phyloP scores from a whole-genome alignment of 2,888 invertebrate genomes.

The Baccha elongata region DNA sequence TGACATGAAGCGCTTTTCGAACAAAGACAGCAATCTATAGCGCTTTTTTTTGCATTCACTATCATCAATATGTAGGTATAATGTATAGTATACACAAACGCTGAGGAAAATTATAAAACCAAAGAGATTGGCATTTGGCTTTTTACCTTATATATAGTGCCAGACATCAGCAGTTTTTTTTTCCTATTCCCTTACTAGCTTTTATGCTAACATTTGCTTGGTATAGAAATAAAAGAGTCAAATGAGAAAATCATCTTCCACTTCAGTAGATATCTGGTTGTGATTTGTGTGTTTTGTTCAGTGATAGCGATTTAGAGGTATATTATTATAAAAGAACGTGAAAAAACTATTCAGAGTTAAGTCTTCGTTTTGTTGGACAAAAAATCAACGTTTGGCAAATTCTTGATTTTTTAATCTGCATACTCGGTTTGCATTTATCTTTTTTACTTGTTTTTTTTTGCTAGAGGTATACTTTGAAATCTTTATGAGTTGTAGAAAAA shows the following conservation, averaged over 20 bases:
- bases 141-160: slow-evolving; percentile 62
- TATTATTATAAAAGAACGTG: too few relatives aligned
- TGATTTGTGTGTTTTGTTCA: slow-evolving; percentile 61
- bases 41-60: slow-evolving; percentile 18
- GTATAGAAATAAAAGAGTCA: slow-evolving; percentile 55
- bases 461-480: too few relatives aligned
- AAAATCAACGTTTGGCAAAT: too few relatives aligned
- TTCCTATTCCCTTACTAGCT: slow-evolving; percentile 1
- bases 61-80: slow-evolving; percentile 11
- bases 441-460: too few relatives aligned
- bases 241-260: slow-evolving; percentile 67
- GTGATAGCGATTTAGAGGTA: slow-evolving; percentile 47
- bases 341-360: too few relatives aligned
- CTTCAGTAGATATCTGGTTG: slow-evolving; percentile 57
- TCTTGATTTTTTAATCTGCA: too few relatives aligned
- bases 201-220: slow-evolving; percentile 72
- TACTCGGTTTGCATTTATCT: too few relatives aligned
- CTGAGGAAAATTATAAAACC: slow-evolving; percentile 59
- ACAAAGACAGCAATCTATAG: slow-evolving; percentile 36
- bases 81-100: slow-evolving; percentile 17
- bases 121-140: slow-evolving; percentile 69
- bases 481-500: too few relatives aligned
- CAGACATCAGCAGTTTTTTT: slow-evolving; percentile 46
- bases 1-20: slow-evolving; percentile 26
- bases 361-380: too few relatives aligned